Conservation (phyloP, 2,888 invertebrate genomes). For the Leucoma salicis region DNA sequence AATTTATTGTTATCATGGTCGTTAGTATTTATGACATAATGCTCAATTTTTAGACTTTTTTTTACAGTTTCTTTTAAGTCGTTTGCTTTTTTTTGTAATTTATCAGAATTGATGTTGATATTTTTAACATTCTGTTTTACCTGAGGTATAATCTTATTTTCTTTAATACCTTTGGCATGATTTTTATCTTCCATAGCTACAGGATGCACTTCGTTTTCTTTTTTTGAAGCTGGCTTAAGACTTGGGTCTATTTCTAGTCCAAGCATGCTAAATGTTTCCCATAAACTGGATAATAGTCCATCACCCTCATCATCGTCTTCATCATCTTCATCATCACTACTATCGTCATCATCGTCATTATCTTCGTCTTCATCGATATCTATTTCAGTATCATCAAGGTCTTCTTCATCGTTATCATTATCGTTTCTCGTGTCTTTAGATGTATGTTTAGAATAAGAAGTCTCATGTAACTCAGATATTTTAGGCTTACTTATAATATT, state of each 20-base stretch:
- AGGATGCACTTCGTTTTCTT: constrained; percentile 12
- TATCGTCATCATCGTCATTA: constrained; percentile 11
- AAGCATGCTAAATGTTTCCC: constrained; percentile 33
- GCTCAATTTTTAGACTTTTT: background rate
- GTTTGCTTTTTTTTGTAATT: no score
- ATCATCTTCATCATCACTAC: constrained; percentile 15
- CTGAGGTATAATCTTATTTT: no score
- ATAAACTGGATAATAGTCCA: constrained; percentile 21
- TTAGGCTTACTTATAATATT: constrained; percentile 3
- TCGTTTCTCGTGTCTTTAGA: constrained; percentile 12
- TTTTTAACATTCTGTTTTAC: no score
- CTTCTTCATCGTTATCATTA: constrained; percentile 18
- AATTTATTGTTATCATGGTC: no score
- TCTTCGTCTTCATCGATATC: constrained; percentile 12
- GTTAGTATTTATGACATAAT: no score
- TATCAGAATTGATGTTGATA: no score
- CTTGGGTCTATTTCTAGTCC: constrained; percentile 28
- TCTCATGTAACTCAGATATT: constrained; percentile 13
- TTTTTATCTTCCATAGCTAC: constrained; percentile 5
- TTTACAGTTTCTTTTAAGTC: background rate
- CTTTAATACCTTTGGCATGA: no score
- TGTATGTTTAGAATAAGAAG: constrained; percentile 10
- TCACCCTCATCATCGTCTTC: constrained; percentile 23
- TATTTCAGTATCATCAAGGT: background rate
- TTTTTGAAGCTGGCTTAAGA: constrained; percentile 20